These are phyloP conservation scores for Drosophila parthenogenetica DNA, from an alignment of 2,888 invertebrate genomes.

Conservation along the genomic window DNA sequence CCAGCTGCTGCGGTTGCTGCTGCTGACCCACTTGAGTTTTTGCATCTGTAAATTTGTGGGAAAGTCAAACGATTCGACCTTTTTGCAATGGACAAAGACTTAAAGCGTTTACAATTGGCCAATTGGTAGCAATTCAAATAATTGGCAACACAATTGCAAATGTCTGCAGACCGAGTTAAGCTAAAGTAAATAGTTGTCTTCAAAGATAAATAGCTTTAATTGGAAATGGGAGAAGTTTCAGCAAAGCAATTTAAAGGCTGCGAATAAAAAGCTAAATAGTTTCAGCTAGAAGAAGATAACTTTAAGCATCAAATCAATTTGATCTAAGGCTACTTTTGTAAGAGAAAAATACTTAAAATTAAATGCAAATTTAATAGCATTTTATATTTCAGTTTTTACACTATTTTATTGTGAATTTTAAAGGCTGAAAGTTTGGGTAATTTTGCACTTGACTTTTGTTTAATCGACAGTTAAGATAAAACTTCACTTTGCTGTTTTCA, in stretches of 20 bases:
- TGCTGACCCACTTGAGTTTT: conserved; percentile 65
- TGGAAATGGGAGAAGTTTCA: not conserved
- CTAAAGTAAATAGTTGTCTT: not conserved
- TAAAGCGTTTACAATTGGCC: conserved; percentile 57
- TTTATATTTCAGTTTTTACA: not conserved
- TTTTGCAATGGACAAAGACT: conserved; percentile 42
- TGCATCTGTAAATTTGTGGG: conserved; percentile 22
- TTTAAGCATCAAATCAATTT: too few species aligned
- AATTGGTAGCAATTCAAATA: conserved; percentile 67
- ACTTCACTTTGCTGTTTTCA: conserved; percentile 14
- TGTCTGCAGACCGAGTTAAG: conserved; percentile 9
- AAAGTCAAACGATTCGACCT: conserved; percentile 71
- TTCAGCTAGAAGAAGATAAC: too few species aligned
- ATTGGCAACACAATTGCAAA: conserved; percentile 47
- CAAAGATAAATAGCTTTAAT: not conserved
- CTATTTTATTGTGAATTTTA: not conserved
- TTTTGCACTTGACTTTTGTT: conserved; percentile 8
- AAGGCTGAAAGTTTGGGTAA: conserved; percentile 7
- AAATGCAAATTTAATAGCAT: not conserved
- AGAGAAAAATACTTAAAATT: too few species aligned
- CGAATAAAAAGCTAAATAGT: too few species aligned
- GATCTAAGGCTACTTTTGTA: too few species aligned
- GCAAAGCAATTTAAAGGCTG: not conserved
- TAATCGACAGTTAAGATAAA: conserved; percentile 23
- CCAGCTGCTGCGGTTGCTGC: conserved; percentile 39